phyloP scores from a whole-genome alignment of 2,888 invertebrate species.

The Ptilodon capucinus region DNA sequence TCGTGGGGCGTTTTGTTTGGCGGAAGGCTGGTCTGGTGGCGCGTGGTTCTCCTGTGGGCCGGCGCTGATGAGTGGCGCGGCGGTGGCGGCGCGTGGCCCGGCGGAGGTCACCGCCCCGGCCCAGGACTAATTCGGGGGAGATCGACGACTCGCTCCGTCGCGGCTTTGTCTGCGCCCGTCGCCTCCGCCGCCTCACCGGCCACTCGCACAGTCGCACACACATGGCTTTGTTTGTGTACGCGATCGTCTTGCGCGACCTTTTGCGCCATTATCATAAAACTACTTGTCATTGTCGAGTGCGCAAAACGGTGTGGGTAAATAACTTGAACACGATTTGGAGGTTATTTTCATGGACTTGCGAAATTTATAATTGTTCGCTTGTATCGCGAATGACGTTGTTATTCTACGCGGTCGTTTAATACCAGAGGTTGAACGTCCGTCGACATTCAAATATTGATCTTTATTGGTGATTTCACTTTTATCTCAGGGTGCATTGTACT shows the following conservation, averaged over 20 bases:
- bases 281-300: slow-evolving; percentile 30
- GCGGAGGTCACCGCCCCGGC: slow-evolving; percentile 76
- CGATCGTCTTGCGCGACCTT: slow-evolving; percentile 35
- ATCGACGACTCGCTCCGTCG: slow-evolving; percentile 73
- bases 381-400: slow-evolving; percentile 12
- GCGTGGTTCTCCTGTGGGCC: slow-evolving; percentile 11
- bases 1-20: slow-evolving; percentile 11
- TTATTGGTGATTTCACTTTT: slow-evolving; percentile 53
- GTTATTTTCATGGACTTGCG: slow-evolving; percentile 23
- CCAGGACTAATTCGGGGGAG: slow-evolving; percentile 82
- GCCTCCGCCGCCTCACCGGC: slow-evolving; percentile 43
- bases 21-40: slow-evolving; percentile 10
- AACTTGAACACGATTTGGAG: slow-evolving; percentile 13
- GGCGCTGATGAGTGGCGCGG: slow-evolving; percentile 30
- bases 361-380: slow-evolving; percentile 10
- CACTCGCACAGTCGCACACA: slow-evolving; percentile 38
- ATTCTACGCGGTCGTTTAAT: slow-evolving; percentile 24
- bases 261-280: slow-evolving; percentile 43
- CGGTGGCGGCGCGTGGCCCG: slow-evolving; percentile 47
- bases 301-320: slow-evolving; percentile 24
- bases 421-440: slow-evolving; percentile 45
- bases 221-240: slow-evolving; percentile 57
- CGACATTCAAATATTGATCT: slow-evolving; percentile 53
- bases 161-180: slow-evolving; percentile 73
- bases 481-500: slow-evolving; percentile 40